Percentiles rank a stretch among this genome's conserved stretches.
Evolutionary conservation across 2,888 invertebrate species (phyloP).

Genomic region (Athalia rosae): DNA sequence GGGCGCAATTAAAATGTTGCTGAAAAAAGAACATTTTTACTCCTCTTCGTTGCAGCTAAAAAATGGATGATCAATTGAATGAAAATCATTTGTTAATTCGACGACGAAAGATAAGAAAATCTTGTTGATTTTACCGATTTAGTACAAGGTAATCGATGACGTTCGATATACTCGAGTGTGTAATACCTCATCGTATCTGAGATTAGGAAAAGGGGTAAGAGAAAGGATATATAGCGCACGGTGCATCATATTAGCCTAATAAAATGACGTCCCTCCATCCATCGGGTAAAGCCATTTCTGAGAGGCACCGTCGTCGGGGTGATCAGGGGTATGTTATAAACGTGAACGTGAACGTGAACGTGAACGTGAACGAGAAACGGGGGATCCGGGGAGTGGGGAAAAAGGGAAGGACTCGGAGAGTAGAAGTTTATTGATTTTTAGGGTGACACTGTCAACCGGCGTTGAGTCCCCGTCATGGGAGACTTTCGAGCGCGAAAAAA

Average conservation of each 20-base stretch:
- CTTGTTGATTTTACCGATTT: too few relatives aligned
- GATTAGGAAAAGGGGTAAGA: too few relatives aligned
- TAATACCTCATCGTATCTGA: too few relatives aligned
- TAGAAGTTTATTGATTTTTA: constrained; percentile 80
- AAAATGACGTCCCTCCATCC: constrained; percentile 62
- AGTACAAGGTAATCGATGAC: too few relatives aligned
- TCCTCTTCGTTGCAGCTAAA: too few relatives aligned
- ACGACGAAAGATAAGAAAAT: too few relatives aligned
- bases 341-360: constrained; percentile 4
- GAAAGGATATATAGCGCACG: neutral
- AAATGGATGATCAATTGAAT: too few relatives aligned
- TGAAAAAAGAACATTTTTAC: too few relatives aligned
- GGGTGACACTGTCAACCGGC: constrained; percentile 80
- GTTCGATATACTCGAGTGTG: too few relatives aligned
- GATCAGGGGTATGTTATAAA: constrained; percentile 31
- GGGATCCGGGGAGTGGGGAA: constrained; percentile 67
- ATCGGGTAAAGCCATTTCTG: constrained; percentile 52
- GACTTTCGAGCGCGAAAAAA: constrained; percentile 75
- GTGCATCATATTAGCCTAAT: constrained; percentile 61
- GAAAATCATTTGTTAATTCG: too few relatives aligned
- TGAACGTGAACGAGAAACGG: constrained; percentile 24
- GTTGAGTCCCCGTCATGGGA: constrained; percentile 75
- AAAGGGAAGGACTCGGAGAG: constrained; percentile 71
- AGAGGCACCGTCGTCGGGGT: constrained; percentile 55
- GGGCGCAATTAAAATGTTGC: too few relatives aligned